Evolutionary conservation across 2,113 vertebrate species (phyloP).

Genomic region (Eretmochelys imbricata): DNA sequence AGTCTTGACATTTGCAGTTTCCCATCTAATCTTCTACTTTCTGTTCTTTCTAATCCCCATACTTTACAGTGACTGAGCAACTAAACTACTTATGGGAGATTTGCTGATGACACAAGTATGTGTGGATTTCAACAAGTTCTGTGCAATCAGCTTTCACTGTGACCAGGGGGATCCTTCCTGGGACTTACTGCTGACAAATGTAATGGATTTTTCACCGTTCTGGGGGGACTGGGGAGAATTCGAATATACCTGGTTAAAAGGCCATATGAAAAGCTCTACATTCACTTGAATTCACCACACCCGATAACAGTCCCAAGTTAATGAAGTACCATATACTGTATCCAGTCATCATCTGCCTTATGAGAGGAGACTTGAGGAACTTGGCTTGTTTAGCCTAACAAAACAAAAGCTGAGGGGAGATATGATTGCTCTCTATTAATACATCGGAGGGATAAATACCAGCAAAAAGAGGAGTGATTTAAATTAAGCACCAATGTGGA

Average conservation of each 20-base stretch:
- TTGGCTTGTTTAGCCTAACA: not conserved
- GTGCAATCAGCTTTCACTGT: slow-evolving; percentile 27
- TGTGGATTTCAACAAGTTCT: slow-evolving; percentile 43
- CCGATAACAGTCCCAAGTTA: not conserved
- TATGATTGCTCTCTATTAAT: not conserved
- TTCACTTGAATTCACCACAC: not conserved
- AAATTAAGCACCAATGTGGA: not conserved
- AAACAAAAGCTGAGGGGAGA: not conserved
- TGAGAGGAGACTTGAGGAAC: not conserved
- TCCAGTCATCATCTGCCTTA: not conserved
- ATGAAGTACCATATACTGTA: not conserved
- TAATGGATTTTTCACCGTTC: not conserved
- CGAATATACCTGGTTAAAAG: not conserved
- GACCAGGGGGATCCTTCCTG: not conserved
- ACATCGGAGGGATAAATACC: not conserved
- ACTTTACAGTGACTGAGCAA: slow-evolving; percentile 60
- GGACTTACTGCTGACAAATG: not conserved
- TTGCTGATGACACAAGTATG: slow-evolving; percentile 50
- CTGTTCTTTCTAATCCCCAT: slow-evolving; percentile 55
- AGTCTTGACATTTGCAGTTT: slow-evolving; percentile 33
- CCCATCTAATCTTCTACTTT: slow-evolving; percentile 50
- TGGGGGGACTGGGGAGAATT: not conserved
- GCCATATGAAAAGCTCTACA: not conserved
- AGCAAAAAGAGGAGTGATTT: not conserved
- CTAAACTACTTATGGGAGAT: slow-evolving; percentile 66